These are phyloP conservation scores for Craterocephalus amniculus DNA, from an alignment of 2,797 vertebrate species.

Conservation along the genomic window DNA sequence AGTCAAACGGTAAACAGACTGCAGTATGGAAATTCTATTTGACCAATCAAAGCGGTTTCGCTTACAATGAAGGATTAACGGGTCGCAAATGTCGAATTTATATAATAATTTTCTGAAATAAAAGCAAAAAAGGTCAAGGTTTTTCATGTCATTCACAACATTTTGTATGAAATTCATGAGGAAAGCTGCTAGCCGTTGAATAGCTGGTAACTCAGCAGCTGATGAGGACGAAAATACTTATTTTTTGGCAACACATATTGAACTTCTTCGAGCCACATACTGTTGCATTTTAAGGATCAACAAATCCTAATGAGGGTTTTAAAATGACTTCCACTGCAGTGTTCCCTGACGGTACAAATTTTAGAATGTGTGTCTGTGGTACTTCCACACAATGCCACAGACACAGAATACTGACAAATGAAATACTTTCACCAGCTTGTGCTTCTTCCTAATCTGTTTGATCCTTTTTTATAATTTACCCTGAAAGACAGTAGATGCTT, in stretches of 20 bases:
- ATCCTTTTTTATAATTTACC: no score
- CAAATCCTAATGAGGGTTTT: conserved; percentile 18
- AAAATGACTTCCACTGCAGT: not conserved
- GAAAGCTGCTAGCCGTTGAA: conserved; percentile 13
- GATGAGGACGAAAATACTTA: not conserved
- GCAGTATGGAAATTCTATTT: conserved; percentile 28
- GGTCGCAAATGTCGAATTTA: conserved; percentile 39
- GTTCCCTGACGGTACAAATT: no score
- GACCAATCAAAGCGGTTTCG: conserved; percentile 42
- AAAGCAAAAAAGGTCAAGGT: not conserved
- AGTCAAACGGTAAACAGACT: conserved; percentile 47
- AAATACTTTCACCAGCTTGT: no score
- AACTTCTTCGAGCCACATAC: not conserved
- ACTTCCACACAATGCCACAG: no score
- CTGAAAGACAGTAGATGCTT: no score
- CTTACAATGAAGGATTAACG: conserved; percentile 20
- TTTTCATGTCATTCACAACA: conserved; percentile 2
- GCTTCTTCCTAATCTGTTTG: no score
- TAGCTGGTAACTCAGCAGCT: conserved; percentile 6
- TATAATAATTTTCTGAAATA: conserved; percentile 32
- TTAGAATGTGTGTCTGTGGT: no score
- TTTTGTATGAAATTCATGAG: conserved; percentile 54
- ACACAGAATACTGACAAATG: no score
- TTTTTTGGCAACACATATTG: conserved; percentile 7
- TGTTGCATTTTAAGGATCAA: conserved; percentile 24